Conservation (phyloP, 1,140 invertebrate genomes). For the Dendroctonus ponderosae region DNA sequence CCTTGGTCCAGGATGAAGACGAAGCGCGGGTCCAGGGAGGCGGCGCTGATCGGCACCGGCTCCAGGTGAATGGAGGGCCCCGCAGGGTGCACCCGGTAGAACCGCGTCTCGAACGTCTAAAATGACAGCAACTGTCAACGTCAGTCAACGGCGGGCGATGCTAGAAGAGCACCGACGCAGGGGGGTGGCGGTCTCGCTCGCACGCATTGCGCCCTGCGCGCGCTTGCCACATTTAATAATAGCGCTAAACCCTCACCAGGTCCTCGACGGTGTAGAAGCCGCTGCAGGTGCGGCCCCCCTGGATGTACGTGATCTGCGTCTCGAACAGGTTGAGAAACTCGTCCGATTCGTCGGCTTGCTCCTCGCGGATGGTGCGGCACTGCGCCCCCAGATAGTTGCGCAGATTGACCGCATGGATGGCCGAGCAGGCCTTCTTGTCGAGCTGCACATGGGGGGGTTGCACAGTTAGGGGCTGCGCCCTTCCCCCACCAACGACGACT, state of each 20-base stretch:
- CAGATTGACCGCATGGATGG: conserved; percentile 98
- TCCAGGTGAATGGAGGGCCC: conserved; percentile 90
- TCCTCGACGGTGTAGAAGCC: conserved; percentile 98
- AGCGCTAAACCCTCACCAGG: conserved; percentile 50
- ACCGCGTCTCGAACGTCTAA: conserved; percentile 75
- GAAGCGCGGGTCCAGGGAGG: conserved; percentile 84
- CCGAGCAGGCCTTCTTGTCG: conserved; percentile 97
- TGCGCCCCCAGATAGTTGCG: conserved; percentile 93
- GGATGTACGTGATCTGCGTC: conserved; percentile 90
- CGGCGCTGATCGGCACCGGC: conserved; percentile 69
- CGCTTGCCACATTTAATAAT: too few species aligned
- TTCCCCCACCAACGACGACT: conserved; percentile 41
- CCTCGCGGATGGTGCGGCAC: conserved; percentile 96
- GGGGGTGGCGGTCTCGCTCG: too few species aligned
- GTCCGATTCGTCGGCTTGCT: conserved; percentile 94
- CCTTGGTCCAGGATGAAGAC: conserved; percentile 86
- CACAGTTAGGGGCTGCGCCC: too few species aligned
- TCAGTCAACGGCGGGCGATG: background rate
- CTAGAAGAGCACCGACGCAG: too few species aligned
- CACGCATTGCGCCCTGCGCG: too few species aligned
- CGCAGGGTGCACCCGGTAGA: conserved; percentile 88
- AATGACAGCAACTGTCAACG: conserved; percentile 34
- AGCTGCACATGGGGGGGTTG: conserved; percentile 61
- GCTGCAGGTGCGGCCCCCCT: conserved; percentile 93
- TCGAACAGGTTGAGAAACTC: conserved; percentile 94